Evolutionary conservation across 2,113 vertebrate species (phyloP).

Genomic region (Anarrhichthys ocellatus): DNA sequence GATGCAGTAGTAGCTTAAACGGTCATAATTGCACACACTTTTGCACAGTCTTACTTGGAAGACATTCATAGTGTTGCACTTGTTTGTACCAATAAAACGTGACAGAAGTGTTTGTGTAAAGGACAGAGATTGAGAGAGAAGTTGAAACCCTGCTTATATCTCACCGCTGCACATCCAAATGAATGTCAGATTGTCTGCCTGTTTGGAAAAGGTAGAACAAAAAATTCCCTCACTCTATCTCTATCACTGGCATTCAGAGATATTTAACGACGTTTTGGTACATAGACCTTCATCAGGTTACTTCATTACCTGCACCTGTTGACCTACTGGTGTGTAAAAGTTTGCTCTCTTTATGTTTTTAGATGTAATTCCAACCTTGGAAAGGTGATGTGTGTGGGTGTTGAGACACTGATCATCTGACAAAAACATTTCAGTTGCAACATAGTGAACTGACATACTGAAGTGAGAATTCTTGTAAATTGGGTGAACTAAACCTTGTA

Average conservation of each 20-base stretch:
- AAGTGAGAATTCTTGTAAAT: conserved; percentile 14
- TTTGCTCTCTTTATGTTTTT: background rate
- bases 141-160: background rate
- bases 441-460: background rate
- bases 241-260: background rate
- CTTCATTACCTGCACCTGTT: background rate
- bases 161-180: background rate
- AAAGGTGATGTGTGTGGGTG: background rate
- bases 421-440: background rate
- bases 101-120: background rate
- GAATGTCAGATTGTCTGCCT: background rate
- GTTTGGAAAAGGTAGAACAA: background rate
- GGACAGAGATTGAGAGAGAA: background rate
- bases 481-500: conserved; percentile 9
- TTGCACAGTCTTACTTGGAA: background rate
- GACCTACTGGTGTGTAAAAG: background rate
- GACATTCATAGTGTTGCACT: background rate
- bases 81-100: background rate
- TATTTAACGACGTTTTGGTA: background rate
- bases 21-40: background rate
- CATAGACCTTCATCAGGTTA: background rate
- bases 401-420: background rate
- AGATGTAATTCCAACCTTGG: background rate
- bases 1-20: background rate
- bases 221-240: background rate